Evolutionary conservation across 2,797 vertebrate species (phyloP).

Genomic region (Lutjanus argentimaculatus): DNA sequence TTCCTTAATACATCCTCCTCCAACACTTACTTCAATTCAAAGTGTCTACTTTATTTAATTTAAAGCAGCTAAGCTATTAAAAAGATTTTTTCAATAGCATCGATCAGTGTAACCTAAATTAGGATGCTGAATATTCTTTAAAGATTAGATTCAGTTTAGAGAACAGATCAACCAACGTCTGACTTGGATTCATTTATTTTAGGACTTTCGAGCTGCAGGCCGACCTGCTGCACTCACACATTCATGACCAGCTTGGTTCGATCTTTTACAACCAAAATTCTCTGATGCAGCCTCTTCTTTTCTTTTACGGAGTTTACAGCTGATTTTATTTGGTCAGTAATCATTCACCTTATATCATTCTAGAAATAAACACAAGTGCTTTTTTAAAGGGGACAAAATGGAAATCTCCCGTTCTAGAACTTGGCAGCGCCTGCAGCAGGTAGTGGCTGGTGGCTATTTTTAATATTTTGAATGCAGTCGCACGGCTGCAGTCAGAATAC

Average conservation of each 20-base stretch:
- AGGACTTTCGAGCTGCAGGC: background rate
- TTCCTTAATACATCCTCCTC: background rate
- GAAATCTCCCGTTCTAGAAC: slow-evolving; percentile 24
- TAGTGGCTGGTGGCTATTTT: slow-evolving; percentile 43
- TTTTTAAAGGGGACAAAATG: slow-evolving; percentile 55
- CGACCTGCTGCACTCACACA: background rate
- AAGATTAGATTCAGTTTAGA: background rate
- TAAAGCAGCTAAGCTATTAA: background rate
- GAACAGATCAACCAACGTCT: background rate
- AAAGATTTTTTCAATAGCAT: background rate
- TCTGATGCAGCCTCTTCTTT: background rate
- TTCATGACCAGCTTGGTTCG: background rate
- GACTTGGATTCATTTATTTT: background rate
- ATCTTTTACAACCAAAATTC: slow-evolving; percentile 8
- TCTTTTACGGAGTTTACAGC: slow-evolving; percentile 21
- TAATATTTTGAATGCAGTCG: slow-evolving; percentile 35
- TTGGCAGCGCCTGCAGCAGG: slow-evolving; percentile 42
- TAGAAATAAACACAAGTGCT: slow-evolving; percentile 42
- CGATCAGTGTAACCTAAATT: background rate
- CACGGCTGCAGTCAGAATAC: slow-evolving; percentile 29
- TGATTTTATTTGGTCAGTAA: slow-evolving; percentile 38
- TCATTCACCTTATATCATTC: slow-evolving; percentile 32
- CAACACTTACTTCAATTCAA: background rate
- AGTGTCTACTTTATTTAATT: background rate
- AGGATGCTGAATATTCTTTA: background rate